Base-by-base conservation (phyloP, 2,797 vertebrate genomes). In the Hapalemur alaotrensis region DNA sequence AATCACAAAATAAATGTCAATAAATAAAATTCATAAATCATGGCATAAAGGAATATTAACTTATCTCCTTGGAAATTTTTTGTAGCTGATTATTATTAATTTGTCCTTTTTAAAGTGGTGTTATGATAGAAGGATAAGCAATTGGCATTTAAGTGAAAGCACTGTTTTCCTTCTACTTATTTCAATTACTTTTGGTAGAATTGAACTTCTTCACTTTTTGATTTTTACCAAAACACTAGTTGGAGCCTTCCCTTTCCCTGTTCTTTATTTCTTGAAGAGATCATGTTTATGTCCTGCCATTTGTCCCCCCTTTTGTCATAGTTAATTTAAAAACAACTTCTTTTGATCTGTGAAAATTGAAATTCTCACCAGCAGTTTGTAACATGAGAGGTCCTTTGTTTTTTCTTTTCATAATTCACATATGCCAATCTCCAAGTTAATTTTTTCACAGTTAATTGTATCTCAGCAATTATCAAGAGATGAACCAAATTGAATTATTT, bases 271-370 rank as follows among this genome's bases (percentile, higher is more conserved):
- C 32, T 81, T 95, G 32, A 67, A 89, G 25, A 91, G 18, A 85
- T 89, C 32, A 14, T 89, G 25, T 85, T 95, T 85, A 89, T 80
- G 89, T 94, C 13, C 69, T 65, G 32, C 50, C 52, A 75, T 89
- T 85, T 82, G 28, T 41, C n/a, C 28, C 14, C 69, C 3, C n/a
- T 57, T 95, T 57, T 82, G 48, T 89, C 61, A 63, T 17, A 57
- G 23, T 96, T 88, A 85, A 86, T 84, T 91, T 76, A 52, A 89
- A 96, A 81, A 67, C 22, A 57, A 35, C 15, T 82, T 57, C 32
- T 63, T 95, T 85, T 92, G 32, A 95, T 91, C 50, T 67, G 20
- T 57, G 25, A 79, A 95, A 93, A 92, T 30, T 70, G 18, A 88
- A 95, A 78, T 97, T 95, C 20, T 25, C 18, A 73, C 12, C 32